Evolutionary conservation across 2,113 vertebrate genomes (phyloP).

Genomic region (Psettodes erumei): DNA sequence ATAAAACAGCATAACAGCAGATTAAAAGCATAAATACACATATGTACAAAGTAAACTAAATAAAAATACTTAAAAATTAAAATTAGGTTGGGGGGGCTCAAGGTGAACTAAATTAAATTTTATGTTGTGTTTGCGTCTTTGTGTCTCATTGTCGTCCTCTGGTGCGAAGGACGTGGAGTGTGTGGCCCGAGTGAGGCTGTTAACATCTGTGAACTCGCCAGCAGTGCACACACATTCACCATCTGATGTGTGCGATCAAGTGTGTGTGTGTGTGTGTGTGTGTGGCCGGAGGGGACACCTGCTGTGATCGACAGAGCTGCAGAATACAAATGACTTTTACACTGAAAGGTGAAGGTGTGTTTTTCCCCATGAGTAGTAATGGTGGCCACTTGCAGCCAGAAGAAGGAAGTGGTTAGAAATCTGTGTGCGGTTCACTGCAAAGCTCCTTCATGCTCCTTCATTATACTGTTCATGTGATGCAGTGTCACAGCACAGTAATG

Average conservation of each 20-base stretch:
- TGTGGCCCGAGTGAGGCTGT: background rate
- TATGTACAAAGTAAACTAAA: background rate
- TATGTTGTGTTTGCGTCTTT: too few species aligned
- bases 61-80: too few species aligned
- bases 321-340: constrained; percentile 1
- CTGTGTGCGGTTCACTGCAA: constrained; percentile 37
- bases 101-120: too few species aligned
- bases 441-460: background rate
- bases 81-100: background rate
- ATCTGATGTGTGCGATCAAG: background rate
- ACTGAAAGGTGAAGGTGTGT: constrained; percentile 5
- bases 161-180: constrained; percentile 13
- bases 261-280: too few species aligned
- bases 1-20: background rate
- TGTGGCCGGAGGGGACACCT: constrained; percentile 11
- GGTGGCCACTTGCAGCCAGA: background rate
- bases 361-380: background rate
- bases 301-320: background rate
- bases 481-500: too few species aligned
- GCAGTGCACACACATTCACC: background rate
- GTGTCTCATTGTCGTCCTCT: constrained; percentile 7
- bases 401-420: too few species aligned
- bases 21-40: background rate
- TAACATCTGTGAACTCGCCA: constrained; percentile 12
- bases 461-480: too few species aligned